Percentiles rank a stretch among this genome's conserved stretches.
Conservation (phyloP, 1,140 invertebrate species). For the Halesus radiatus region DNA sequence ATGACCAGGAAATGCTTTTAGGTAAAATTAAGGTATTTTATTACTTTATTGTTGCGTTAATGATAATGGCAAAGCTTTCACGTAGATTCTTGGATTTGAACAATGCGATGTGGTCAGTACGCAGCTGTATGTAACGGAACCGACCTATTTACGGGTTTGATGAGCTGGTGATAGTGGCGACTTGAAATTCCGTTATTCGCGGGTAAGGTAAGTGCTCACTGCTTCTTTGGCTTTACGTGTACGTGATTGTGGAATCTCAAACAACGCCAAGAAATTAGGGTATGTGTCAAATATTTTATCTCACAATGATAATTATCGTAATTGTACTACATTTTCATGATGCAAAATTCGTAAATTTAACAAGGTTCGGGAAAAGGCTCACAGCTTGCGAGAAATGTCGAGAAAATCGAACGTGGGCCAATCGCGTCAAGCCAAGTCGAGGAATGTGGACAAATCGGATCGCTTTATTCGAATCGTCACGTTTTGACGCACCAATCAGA, state of each 20-base stretch:
- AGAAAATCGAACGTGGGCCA: constrained; percentile 69
- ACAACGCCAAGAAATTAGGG: too few species aligned
- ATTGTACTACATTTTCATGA: neutral
- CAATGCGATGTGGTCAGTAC: too few species aligned
- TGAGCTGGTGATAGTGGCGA: neutral
- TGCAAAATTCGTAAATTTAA: neutral
- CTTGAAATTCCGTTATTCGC: constrained; percentile 47
- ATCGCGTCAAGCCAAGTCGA: constrained; percentile 68
- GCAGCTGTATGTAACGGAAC: neutral
- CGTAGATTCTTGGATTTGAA: too few species aligned
- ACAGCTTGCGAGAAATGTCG: constrained; percentile 44
- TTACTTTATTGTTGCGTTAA: too few species aligned
- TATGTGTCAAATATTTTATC: too few species aligned
- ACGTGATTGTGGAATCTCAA: too few species aligned
- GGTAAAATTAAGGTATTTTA: too few species aligned
- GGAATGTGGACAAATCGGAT: constrained; percentile 60
- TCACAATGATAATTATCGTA: neutral
- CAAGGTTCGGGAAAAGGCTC: neutral
- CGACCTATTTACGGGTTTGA: constrained; percentile 20
- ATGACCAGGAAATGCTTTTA: too few species aligned
- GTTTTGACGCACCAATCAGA: constrained; percentile 64
- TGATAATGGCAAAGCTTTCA: too few species aligned
- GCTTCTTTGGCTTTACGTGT: too few species aligned
- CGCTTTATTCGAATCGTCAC: constrained; percentile 47
- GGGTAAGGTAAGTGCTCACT: neutral